Evolutionary conservation across 2,797 vertebrate genomes (phyloP), one percentile per base, ranked within the genome.

Genomic region (Amblyraja radiata): DNA sequence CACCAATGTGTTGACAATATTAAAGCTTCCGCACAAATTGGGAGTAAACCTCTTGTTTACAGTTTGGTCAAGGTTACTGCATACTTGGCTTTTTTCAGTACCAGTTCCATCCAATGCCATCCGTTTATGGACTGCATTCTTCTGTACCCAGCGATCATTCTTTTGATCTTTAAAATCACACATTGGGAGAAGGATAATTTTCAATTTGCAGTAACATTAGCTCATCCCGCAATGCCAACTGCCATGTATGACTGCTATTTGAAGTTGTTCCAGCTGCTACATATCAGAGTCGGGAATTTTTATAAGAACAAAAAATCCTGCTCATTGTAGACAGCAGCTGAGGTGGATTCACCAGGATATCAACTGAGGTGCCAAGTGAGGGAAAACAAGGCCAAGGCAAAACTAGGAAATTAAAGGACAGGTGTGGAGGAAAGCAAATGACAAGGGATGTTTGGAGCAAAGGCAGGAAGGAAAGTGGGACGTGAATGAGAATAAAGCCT

Each of bases 41-140:
- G 0, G 6, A 84, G 54, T 10, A n/a, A 58, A 61, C 23, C 61
- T 84, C 54, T 28, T 25, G 46, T 58, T 61, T 54, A 84, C 61
- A 84, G 81, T 10, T 13, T 84, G 81, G 23, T 61, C 81, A 84
- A 84, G 54, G 81, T 84, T 84, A 84, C n/a, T 84, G 25, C 6
- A 6, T 11, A 58, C 1, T 23, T 61, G 81, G 81, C 23, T 58
- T 61, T 84, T 84, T 46, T 11, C 81, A 84, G 54, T 13, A 28
- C 28, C 23, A 28, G 54, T n/a, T 84, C 23, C 25, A 14, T 54
- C 46, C 46, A 54, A 61, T 61, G 81, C 25, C 46, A 86, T 21
- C 11, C 63, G 14, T 6, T 63, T 86, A 18, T 54, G 61, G 14
- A 86, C 11, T 65, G 13, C 58, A 86, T 65, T 86, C 83, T 65